Percentiles rank a stretch among this genome's conserved stretches.
Evolutionary conservation across 1,140 invertebrate species (phyloP).

Genomic region (Zaprionus vittiger): DNA sequence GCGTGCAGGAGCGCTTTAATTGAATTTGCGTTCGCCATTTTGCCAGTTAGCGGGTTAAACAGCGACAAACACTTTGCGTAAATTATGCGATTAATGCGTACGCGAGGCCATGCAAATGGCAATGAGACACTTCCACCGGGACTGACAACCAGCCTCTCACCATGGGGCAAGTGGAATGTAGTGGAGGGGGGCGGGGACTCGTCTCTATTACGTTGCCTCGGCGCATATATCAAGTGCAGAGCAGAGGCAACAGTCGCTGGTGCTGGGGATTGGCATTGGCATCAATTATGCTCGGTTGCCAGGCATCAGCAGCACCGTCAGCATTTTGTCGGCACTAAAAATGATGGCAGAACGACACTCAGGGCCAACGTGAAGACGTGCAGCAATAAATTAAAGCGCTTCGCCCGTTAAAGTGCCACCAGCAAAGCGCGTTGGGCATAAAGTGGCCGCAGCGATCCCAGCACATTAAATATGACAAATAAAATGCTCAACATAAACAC

Average conservation of each 20-base stretch:
- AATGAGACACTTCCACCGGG: constrained; percentile 38
- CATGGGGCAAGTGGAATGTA: neutral
- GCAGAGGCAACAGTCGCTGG: constrained; percentile 4
- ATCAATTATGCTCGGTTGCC: constrained; percentile 54
- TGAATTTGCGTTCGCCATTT: constrained; percentile 55
- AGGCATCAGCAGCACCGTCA: constrained; percentile 29
- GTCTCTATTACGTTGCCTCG: constrained; percentile 19
- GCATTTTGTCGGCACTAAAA: constrained; percentile 54
- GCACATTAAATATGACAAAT: constrained; percentile 45
- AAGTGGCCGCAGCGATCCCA: constrained; percentile 31
- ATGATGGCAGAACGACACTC: constrained; percentile 51
- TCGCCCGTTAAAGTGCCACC: constrained; percentile 42
- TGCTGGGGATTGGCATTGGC: constrained; percentile 39
- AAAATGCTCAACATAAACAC: constrained; percentile 35
- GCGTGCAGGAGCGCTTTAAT: constrained; percentile 51
- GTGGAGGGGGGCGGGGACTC: neutral
- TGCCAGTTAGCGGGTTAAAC: constrained; percentile 46
- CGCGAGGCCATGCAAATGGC: constrained; percentile 46
- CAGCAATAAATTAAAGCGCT: constrained; percentile 67
- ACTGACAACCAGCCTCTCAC: neutral
- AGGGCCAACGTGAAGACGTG: constrained; percentile 51
- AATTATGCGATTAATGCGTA: constrained; percentile 47
- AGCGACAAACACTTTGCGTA: constrained; percentile 33
- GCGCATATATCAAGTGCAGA: constrained; percentile 42
- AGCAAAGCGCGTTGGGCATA: constrained; percentile 34